phyloP scores from a whole-genome alignment of 2,113 vertebrate genomes.

The Polypterus senegalus region DNA sequence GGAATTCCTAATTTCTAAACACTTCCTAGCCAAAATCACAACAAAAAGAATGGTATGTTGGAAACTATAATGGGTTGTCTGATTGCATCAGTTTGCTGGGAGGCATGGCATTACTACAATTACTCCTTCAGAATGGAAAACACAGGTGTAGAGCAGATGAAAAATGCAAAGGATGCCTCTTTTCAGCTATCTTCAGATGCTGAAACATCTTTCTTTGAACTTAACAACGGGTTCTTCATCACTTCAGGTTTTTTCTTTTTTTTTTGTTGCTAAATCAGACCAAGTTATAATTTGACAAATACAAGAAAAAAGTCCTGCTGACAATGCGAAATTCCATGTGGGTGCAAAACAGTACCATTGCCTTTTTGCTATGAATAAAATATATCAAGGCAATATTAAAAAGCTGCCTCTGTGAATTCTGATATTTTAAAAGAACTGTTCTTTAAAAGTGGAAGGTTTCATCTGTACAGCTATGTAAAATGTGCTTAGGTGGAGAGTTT shows the following conservation, averaged over 20 bases:
- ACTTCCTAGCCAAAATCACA: no score
- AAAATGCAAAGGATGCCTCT: no score
- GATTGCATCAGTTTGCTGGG: no score
- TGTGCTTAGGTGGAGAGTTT: neutral
- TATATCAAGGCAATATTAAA: neutral
- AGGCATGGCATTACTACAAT: no score
- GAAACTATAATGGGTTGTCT: no score
- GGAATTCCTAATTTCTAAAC: no score
- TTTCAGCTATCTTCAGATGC: neutral
- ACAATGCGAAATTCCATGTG: neutral
- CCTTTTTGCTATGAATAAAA: neutral
- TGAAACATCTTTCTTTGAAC: slow-evolving; percentile 1
- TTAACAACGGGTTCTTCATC: neutral
- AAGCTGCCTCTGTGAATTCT: no score
- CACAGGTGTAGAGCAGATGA: no score
- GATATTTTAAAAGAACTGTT: no score
- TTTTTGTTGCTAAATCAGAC: neutral
- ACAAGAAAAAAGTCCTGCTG: neutral
- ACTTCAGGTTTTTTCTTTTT: neutral
- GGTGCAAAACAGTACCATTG: neutral
- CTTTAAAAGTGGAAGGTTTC: neutral
- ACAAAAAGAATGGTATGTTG: no score
- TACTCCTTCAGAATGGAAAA: no score
- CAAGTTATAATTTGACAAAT: slow-evolving; percentile 2
- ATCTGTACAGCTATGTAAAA: neutral